phyloP scores from a whole-genome alignment of 2,113 vertebrate species.

The Loxodonta africana region DNA sequence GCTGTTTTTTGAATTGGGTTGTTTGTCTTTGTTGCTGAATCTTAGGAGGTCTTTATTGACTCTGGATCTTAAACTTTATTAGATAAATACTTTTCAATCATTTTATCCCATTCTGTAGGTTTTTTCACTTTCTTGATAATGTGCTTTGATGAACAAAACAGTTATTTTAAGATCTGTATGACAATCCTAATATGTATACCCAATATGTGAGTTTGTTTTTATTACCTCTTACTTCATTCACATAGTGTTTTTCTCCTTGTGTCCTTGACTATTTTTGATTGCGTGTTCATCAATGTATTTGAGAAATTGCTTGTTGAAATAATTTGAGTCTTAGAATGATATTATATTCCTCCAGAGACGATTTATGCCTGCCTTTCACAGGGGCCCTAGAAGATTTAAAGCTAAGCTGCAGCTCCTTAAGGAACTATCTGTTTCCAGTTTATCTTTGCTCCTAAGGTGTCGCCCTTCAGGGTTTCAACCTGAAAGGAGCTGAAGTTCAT shows the following conservation, averaged over 20 bases:
- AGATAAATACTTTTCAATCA: too few relatives aligned
- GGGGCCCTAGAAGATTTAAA: background rate
- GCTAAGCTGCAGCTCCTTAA: background rate
- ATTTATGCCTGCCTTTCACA: background rate
- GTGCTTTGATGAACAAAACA: too few relatives aligned
- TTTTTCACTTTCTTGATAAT: too few relatives aligned
- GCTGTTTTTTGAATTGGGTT: too few relatives aligned
- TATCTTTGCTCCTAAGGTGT: background rate
- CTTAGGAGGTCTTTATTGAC: too few relatives aligned
- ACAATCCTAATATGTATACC: background rate
- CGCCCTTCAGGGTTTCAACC: background rate
- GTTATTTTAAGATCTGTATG: background rate
- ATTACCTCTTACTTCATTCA: background rate
- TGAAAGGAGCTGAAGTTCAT: background rate
- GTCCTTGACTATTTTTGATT: background rate
- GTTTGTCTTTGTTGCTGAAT: too few relatives aligned
- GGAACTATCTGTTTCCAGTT: background rate
- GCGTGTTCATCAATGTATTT: background rate
- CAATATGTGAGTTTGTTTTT: background rate
- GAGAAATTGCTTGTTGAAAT: background rate
- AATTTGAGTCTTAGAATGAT: background rate
- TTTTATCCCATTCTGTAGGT: too few relatives aligned
- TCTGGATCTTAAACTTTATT: too few relatives aligned
- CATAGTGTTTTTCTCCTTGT: background rate
- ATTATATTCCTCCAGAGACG: background rate